Percentiles rank a stretch among this genome's conserved stretches.
phyloP scores from a whole-genome alignment of 2,113 vertebrate genomes.

The Galeopterus variegatus region DNA sequence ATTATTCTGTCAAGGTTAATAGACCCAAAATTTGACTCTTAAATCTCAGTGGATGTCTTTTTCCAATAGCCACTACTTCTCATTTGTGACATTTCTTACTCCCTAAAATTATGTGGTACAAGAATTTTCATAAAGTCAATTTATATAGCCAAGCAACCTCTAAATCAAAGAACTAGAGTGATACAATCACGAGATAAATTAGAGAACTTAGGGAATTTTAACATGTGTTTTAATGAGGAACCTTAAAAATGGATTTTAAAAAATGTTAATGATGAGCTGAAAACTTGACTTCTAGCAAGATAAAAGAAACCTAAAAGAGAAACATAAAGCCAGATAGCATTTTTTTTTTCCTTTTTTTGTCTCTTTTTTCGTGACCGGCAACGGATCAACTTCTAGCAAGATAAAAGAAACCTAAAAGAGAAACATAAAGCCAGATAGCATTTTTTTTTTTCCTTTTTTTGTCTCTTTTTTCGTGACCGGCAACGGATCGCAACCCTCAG shows the following conservation, averaged over 20 bases:
- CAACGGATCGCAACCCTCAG: no score
- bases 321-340: slow-evolving; percentile 17
- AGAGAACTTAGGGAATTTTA: slow-evolving; percentile 42
- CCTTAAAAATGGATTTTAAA: background rate
- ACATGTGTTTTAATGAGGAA: slow-evolving; percentile 29
- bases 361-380: no score
- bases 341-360: no score
- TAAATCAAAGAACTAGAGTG: slow-evolving; percentile 61
- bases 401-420: slow-evolving; percentile 54
- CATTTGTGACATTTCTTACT: slow-evolving; percentile 67
- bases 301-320: slow-evolving; percentile 46
- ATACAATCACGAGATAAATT: slow-evolving; percentile 38
- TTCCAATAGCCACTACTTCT: slow-evolving; percentile 70
- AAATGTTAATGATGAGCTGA: slow-evolving; percentile 46
- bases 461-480: no score
- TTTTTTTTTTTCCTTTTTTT: no score
- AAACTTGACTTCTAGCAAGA: slow-evolving; percentile 46
- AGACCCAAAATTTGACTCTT: slow-evolving; percentile 74
- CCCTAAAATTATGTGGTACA: slow-evolving; percentile 55
- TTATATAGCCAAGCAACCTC: slow-evolving; percentile 47
- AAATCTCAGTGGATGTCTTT: slow-evolving; percentile 73
- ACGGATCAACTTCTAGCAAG: slow-evolving; percentile 2
- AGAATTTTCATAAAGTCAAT: slow-evolving; percentile 69
- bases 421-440: slow-evolving; percentile 16
- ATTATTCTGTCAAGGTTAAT: slow-evolving; percentile 83